phyloP scores from a whole-genome alignment of 2,888 invertebrate genomes.

The Mimumesa dahlbomi region DNA sequence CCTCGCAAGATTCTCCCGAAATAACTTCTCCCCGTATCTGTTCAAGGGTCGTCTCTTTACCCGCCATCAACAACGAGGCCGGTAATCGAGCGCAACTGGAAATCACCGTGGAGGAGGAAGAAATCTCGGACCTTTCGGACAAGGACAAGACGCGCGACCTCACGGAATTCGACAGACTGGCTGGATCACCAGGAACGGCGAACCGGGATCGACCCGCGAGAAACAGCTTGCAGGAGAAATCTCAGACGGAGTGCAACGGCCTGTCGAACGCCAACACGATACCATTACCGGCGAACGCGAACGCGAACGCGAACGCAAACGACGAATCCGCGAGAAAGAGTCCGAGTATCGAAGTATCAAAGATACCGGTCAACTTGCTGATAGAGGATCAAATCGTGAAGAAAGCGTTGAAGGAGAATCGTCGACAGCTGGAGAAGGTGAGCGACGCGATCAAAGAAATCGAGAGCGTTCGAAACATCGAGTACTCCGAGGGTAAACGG shows the following conservation, averaged over 20 bases:
- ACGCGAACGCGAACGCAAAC: constrained; percentile 31
- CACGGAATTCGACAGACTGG: too few species aligned
- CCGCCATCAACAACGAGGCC: constrained; percentile 83
- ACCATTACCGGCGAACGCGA: too few species aligned
- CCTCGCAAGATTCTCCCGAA: too few species aligned
- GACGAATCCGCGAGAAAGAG: constrained; percentile 24
- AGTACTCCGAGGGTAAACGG: constrained; percentile 56
- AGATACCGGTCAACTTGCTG: constrained; percentile 76
- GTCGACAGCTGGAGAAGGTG: constrained; percentile 76
- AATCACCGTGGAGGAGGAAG: constrained; percentile 71
- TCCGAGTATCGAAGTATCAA: too few species aligned
- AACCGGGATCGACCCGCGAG: too few species aligned
- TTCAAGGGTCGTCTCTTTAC: constrained; percentile 87
- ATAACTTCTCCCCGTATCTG: too few species aligned
- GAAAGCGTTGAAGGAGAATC: constrained; percentile 77
- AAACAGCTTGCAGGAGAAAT: too few species aligned
- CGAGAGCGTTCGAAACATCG: constrained; percentile 76
- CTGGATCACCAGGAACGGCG: neutral
- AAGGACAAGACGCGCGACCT: constrained; percentile 56
- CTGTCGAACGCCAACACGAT: too few species aligned
- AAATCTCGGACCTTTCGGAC: constrained; percentile 65
- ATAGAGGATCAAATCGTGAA: constrained; percentile 79
- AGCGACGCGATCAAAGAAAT: constrained; percentile 78
- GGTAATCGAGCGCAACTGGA: constrained; percentile 81
- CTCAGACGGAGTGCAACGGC: too few species aligned